Evolutionary conservation across 1,140 invertebrate genomes (phyloP).

Genomic region (Latrodectus geometricus): DNA sequence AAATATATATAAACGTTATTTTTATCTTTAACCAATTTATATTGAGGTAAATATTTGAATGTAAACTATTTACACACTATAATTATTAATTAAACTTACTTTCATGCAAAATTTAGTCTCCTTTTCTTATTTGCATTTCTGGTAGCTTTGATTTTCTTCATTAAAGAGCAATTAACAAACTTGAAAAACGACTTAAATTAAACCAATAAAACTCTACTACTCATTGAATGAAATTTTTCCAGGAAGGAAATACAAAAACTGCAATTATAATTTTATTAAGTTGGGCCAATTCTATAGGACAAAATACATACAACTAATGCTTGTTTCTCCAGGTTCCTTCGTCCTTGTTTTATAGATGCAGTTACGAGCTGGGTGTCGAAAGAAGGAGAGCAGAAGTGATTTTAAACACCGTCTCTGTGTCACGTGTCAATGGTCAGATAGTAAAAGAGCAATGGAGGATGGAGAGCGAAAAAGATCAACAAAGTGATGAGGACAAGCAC

Average conservation of each 20-base stretch:
- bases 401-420: background rate
- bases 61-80: too few relatives aligned
- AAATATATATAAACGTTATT: too few relatives aligned
- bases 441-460: background rate
- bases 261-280: background rate
- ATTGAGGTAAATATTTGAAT: too few relatives aligned
- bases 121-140: too few relatives aligned
- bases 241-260: background rate
- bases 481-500: constrained; percentile 10
- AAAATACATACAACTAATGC: background rate
- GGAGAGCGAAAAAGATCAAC: constrained; percentile 5
- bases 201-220: too few relatives aligned
- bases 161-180: too few relatives aligned
- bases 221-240: too few relatives aligned
- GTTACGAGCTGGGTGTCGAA: background rate
- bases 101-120: too few relatives aligned
- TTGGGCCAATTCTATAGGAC: background rate
- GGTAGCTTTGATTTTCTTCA: too few relatives aligned
- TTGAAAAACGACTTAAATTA: too few relatives aligned
- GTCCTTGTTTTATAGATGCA: background rate
- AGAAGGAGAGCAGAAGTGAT: background rate
- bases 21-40: too few relatives aligned
- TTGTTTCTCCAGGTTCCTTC: background rate
- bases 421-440: constrained; percentile 11
- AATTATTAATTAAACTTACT: too few relatives aligned